These are phyloP conservation scores for Cottus gobio DNA, from an alignment of 2,113 vertebrate species.

Conservation along the genomic window DNA sequence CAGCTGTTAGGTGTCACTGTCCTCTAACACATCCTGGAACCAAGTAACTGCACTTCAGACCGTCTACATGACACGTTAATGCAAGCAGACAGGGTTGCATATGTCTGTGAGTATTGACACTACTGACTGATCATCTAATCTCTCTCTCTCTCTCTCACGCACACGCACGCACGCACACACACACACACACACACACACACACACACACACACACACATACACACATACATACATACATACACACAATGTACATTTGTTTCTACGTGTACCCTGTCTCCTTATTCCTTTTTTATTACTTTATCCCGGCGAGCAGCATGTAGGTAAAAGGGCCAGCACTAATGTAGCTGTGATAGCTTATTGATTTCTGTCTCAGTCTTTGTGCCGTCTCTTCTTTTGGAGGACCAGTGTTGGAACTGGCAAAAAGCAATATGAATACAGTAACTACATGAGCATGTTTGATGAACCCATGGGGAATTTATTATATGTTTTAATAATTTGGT, in stretches of 20 bases:
- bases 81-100: background rate
- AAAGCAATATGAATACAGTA: conserved; percentile 12
- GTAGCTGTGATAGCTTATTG: conserved; percentile 65
- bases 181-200: background rate
- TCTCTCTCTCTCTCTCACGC: too few relatives aligned
- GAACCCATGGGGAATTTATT: background rate
- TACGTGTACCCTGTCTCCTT: conserved; percentile 14
- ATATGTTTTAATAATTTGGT: background rate
- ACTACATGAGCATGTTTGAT: background rate
- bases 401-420: conserved; percentile 2
- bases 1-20: conserved; percentile 1
- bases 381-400: conserved; percentile 22
- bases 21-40: background rate
- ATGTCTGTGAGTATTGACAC: background rate
- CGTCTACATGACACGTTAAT: background rate
- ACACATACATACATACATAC: background rate
- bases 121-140: too few relatives aligned
- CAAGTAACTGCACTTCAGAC: background rate
- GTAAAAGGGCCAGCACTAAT: conserved; percentile 53
- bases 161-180: background rate
- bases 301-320: conserved; percentile 35
- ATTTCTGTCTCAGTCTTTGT: conserved; percentile 47
- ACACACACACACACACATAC: background rate
- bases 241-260: conserved; percentile 23
- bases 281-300: conserved; percentile 57